Percentiles rank a stretch among this genome's conserved stretches.
These are phyloP conservation scores for Potamilus streckersoni DNA, from an alignment of 1,140 invertebrate genomes.

Conservation along the genomic window DNA sequence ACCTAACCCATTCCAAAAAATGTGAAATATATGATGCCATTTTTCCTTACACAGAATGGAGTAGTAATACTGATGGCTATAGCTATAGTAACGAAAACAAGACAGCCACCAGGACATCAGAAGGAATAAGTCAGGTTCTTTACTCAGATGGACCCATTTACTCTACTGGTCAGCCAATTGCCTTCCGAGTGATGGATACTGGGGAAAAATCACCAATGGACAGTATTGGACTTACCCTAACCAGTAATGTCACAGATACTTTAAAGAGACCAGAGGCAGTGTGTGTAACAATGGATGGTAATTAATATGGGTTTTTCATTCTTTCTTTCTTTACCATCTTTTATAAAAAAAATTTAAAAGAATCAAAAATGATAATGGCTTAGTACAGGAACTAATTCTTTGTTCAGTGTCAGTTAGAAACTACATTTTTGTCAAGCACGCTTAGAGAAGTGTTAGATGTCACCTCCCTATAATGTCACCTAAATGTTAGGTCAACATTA, in stretches of 20 bases:
- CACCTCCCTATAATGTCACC: too few relatives aligned
- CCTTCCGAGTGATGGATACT: conserved; percentile 53
- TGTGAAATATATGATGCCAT: conserved; percentile 5
- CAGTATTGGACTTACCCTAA: conserved; percentile 50
- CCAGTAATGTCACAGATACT: conserved; percentile 38
- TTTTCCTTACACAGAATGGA: conserved; percentile 54
- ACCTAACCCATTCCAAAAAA: too few relatives aligned
- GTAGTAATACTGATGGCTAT: conserved; percentile 44
- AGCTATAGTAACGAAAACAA: conserved; percentile 55
- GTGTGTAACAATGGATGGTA: conserved; percentile 44
- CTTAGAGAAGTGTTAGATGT: too few relatives aligned
- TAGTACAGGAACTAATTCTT: too few relatives aligned
- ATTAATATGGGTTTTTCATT: background rate
- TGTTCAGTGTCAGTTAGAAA: too few relatives aligned
- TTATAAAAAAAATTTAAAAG: too few relatives aligned
- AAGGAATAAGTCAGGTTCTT: conserved; percentile 44
- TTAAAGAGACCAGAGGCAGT: conserved; percentile 51
- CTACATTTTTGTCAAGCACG: too few relatives aligned
- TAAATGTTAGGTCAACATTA: too few relatives aligned
- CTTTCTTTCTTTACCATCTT: too few relatives aligned
- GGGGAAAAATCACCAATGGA: conserved; percentile 54
- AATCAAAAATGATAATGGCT: too few relatives aligned
- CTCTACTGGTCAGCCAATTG: conserved; percentile 46
- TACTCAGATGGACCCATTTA: conserved; percentile 51
- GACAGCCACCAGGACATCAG: conserved; percentile 45